Evolutionary conservation across 2,888 invertebrate genomes (phyloP).

Genomic region (Aspidiotus rigidus): DNA sequence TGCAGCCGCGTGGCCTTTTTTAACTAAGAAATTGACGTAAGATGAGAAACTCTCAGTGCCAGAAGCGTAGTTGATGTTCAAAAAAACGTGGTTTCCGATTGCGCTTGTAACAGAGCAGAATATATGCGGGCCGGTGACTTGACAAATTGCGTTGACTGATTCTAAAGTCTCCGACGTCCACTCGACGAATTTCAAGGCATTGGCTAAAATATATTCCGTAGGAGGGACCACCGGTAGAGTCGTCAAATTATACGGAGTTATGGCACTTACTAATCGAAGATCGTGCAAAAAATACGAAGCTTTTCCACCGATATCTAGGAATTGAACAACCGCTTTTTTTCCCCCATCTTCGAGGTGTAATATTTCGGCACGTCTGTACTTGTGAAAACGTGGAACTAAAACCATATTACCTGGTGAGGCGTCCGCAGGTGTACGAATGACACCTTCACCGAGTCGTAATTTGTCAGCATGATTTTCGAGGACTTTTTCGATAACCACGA

Average conservation of each 20-base stretch:
- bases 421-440: background rate
- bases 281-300: background rate
- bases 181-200: too few species aligned
- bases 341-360: background rate
- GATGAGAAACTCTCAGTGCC: background rate
- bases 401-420: conserved; percentile 12
- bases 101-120: too few species aligned
- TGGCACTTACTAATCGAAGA: conserved; percentile 4
- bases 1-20: background rate
- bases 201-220: conserved; percentile 17
- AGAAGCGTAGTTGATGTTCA: too few species aligned
- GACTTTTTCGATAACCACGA: background rate
- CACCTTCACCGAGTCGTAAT: background rate
- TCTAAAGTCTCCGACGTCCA: too few species aligned
- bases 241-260: background rate
- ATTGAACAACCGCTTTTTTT: background rate
- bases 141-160: too few species aligned
- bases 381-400: background rate
- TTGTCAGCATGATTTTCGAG: conserved; percentile 1
- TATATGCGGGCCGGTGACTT: too few species aligned
- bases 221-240: background rate
- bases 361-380: conserved; percentile 9
- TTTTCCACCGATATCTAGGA: conserved; percentile 10
- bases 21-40: background rate
- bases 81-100: too few species aligned